Conservation (phyloP, 2,797 vertebrate genomes). For the Okamejei kenojei region DNA sequence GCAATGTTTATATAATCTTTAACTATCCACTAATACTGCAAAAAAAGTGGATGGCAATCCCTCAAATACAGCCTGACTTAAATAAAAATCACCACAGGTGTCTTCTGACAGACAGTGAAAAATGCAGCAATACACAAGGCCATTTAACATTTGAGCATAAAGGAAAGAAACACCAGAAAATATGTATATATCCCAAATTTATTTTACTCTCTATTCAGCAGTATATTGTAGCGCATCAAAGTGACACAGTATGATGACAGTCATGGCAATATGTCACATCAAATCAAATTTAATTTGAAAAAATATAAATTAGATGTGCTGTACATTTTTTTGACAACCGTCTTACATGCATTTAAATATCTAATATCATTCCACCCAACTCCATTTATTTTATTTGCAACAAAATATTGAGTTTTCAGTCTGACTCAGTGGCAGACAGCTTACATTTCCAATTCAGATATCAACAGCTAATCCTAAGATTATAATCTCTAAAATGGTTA, state of each 20-base stretch:
- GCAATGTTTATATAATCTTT: background rate
- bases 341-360: slow-evolving; percentile 18
- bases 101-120: background rate
- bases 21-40: background rate
- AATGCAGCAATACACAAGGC: background rate
- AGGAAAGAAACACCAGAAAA: background rate
- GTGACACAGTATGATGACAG: slow-evolving; percentile 7
- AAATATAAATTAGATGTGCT: slow-evolving; percentile 12
- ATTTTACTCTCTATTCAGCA: background rate
- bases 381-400: slow-evolving; percentile 1
- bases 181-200: background rate
- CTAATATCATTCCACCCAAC: background rate
- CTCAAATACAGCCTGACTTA: background rate
- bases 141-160: background rate
- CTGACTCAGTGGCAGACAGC: background rate
- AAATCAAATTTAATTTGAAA: slow-evolving; percentile 29
- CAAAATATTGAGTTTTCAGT: background rate
- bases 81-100: background rate
- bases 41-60: background rate
- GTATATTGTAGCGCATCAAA: slow-evolving; percentile 3
- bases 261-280: slow-evolving; percentile 19
- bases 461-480: background rate
- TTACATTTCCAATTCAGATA: background rate
- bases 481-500: background rate
- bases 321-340: slow-evolving; percentile 20